phyloP scores from a whole-genome alignment of 2,888 invertebrate genomes.

The Leucophora obtusa region DNA sequence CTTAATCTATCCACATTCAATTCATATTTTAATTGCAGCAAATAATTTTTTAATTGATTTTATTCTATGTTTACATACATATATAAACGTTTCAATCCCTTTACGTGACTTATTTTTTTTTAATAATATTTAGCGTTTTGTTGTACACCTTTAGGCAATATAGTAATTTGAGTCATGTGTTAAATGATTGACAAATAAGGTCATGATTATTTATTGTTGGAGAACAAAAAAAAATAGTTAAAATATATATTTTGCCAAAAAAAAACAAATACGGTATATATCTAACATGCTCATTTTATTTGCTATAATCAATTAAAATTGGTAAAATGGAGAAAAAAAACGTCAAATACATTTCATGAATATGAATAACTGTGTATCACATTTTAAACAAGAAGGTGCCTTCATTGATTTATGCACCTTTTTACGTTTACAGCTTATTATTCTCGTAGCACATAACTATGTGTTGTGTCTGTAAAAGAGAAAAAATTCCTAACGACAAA shows the following conservation, averaged over 20 bases:
- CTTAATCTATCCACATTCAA: too few species aligned
- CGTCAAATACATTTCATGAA: conserved; percentile 4
- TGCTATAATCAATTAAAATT: conserved; percentile 60
- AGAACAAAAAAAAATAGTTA: not conserved
- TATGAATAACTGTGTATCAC: conserved; percentile 50
- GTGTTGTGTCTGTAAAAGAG: conserved; percentile 33
- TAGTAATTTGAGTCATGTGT: conserved; percentile 22
- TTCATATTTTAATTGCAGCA: too few species aligned
- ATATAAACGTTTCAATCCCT: too few species aligned
- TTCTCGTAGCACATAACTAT: conserved; percentile 32
- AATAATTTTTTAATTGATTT: too few species aligned
- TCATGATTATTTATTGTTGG: conserved; percentile 50
- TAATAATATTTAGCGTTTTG: too few species aligned
- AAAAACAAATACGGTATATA: not conserved
- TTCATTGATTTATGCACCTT: conserved; percentile 64
- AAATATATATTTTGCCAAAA: conserved; percentile 18
- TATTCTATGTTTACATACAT: too few species aligned
- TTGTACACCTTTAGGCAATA: conserved; percentile 16
- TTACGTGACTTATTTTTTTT: too few species aligned
- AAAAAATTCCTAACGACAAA: conserved; percentile 70
- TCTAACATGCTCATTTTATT: conserved; percentile 42
- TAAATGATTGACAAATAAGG: conserved; percentile 59
- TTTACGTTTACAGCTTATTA: conserved; percentile 40
- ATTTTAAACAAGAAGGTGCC: conserved; percentile 60
- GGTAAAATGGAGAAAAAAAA: conserved; percentile 7